Evolutionary conservation across 1,140 invertebrate genomes (phyloP), one percentile per base, ranked within the genome.

Genomic region (Drosophila pectinifera): DNA sequence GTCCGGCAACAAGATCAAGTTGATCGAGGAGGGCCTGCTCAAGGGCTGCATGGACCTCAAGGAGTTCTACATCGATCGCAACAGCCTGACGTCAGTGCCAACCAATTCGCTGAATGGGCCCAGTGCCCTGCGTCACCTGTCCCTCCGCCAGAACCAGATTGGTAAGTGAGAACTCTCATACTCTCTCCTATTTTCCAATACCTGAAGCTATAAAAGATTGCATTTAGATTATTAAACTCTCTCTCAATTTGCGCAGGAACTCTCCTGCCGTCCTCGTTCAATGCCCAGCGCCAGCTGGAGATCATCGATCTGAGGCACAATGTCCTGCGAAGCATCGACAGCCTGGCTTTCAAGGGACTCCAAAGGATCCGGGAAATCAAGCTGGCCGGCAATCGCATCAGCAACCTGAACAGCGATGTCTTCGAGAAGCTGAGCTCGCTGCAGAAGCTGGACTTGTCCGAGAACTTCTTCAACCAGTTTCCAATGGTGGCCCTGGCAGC

Each of bases 401-500:
- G 94, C 2, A 95, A 95, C 69, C 94, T 97, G 82, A 97, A 97
- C 91, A 96, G 96, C 85, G 96, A 97, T 82, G 95, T 96, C 43
- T 97, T 92, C 24, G 89, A 96, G 93, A 96, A 96, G 53, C 94
- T 96, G 4, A 94, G 95, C 67, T 95, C 94, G 56, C 92, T 98
- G 26, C 94, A 97, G 69, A 94, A 95, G 64, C 92, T 98, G 59
- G 96, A 98, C 92, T 92, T 98, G 5, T 97, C 97, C 1, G 95
- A 96, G 78, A 98, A 98, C 92, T 97, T 97, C 81, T 95, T 98
- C 16, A 93, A 94, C 6, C 95, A 96, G 79, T 96, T 98, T 91
- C 97, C 97, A 3, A 94, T 94, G 0, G 94, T 96, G 2, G 95
- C 96, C 0, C 82, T 98, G n/a, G 95, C 95, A 73, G 92, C 94